phyloP scores from a whole-genome alignment of 2,888 invertebrate genomes.

The Agrochola lychnidis region DNA sequence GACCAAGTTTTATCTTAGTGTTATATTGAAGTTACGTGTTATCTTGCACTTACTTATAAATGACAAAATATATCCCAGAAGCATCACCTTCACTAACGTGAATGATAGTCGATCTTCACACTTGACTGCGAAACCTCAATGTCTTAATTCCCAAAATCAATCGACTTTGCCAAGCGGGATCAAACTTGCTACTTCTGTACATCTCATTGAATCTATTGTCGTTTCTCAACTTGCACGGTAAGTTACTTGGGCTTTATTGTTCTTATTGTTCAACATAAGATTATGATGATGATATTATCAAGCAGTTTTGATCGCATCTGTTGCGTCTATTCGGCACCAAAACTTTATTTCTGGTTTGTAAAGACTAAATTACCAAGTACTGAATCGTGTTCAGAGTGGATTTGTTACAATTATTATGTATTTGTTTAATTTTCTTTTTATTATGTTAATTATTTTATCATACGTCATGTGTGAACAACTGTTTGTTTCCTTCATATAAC shows the following conservation, averaged over 20 bases:
- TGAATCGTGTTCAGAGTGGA: slow-evolving; percentile 3
- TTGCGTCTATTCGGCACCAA: background rate
- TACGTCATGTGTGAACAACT: slow-evolving; percentile 52
- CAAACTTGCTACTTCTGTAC: slow-evolving; percentile 31
- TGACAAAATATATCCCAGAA: slow-evolving; percentile 1
- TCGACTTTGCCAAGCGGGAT: slow-evolving; percentile 20
- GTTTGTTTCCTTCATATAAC: slow-evolving; percentile 16
- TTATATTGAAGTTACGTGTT: background rate
- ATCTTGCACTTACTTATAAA: slow-evolving; percentile 3
- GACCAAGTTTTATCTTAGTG: background rate
- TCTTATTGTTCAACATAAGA: background rate
- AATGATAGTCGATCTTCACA: slow-evolving; percentile 35
- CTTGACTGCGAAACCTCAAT: slow-evolving; percentile 33
- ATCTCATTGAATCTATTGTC: slow-evolving; percentile 38
- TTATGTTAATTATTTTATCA: slow-evolving; percentile 26
- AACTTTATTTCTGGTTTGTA: background rate
- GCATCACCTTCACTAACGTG: slow-evolving; percentile 1
- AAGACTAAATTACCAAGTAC: no score
- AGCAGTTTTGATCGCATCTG: background rate
- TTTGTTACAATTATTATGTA: background rate
- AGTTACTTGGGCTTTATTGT: slow-evolving; percentile 11
- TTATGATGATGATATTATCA: background rate
- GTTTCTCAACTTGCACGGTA: slow-evolving; percentile 26
- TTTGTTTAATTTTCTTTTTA: background rate
- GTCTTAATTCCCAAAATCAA: slow-evolving; percentile 25